Percentiles rank a stretch among this genome's conserved stretches.
phyloP scores from a whole-genome alignment of 2,888 invertebrate species.

The Clunio marinus region DNA sequence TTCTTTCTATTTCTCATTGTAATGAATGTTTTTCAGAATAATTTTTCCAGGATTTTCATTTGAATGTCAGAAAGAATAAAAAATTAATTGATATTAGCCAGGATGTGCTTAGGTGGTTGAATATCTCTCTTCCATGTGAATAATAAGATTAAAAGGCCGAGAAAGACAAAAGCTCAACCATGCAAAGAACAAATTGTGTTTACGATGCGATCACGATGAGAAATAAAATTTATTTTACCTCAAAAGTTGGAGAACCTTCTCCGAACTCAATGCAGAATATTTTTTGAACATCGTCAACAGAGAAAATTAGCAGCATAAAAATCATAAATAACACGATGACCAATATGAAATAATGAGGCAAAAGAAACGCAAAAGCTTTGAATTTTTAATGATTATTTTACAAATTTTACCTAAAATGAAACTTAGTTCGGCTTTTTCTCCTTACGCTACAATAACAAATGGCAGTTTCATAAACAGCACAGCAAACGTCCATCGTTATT shows the following conservation, averaged over 20 bases:
- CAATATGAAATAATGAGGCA: slow-evolving; percentile 2
- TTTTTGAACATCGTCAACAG: background rate
- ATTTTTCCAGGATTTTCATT: too few relatives aligned
- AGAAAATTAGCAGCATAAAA: background rate
- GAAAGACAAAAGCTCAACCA: background rate
- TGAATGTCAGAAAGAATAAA: slow-evolving; percentile 14
- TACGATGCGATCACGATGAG: too few relatives aligned
- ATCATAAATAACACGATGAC: background rate
- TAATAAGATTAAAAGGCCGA: slow-evolving; percentile 13
- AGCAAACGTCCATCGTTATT: background rate
- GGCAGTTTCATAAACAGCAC: background rate
- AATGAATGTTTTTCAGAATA: background rate
- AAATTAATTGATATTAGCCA: slow-evolving; percentile 25
- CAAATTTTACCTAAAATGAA: slow-evolving; percentile 9
- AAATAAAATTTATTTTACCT: slow-evolving; percentile 14
- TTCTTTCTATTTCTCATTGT: background rate
- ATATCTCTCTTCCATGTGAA: background rate
- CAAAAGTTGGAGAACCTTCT: too few relatives aligned
- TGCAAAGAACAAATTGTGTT: background rate
- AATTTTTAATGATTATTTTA: slow-evolving; percentile 31
- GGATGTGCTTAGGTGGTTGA: background rate
- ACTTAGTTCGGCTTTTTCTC: too few relatives aligned
- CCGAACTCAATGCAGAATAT: background rate
- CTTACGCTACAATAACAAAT: too few relatives aligned
- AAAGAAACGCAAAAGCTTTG: background rate